Evolutionary conservation across 2,113 vertebrate genomes (phyloP), one percentile per base, ranked within the genome.

Genomic region (Australoheros scitulus): DNA sequence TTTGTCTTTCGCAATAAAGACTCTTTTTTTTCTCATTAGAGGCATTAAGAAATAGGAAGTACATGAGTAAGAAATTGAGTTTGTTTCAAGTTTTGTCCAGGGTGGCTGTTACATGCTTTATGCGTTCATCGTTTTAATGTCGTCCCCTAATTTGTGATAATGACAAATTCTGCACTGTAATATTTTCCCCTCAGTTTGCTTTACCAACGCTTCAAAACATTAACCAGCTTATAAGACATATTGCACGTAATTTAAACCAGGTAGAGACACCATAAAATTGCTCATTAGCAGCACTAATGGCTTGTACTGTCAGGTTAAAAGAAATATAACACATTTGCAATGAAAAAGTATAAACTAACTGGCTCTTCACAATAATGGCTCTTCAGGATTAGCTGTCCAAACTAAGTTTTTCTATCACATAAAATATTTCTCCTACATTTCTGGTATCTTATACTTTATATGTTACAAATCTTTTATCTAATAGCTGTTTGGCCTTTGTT

Each of bases 1-100:
- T 10, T 20, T 2, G 11, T 13, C 22, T 79, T 88, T 87, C 92
- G 91, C 77, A 89, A 74, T 91, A 93, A 83, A 76, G 11, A 50
- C n/a, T 10, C 2, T 1, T 2, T 5, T 5, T 11, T 3, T 17
- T 17, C 22, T 18, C 3, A 3, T 13, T 20, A 9, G 29, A 61
- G 9, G 17, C 15, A 15, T 17, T 17, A 52, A 52, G 15, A 18
- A 52, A 52, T 3, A 18, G 15, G 15, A 52, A 7, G 5, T 18
- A 52, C 2, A 18, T 6, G 5, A 52, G 47, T 17, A 63, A 63
- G 36, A 63, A 34, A 11, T 36, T 1, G 1, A 63, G 32, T 63
- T 36, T 11, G 32, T 18, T 36, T 34, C 6, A 18, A 36, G 17
- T 36, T 14, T 18, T 36, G 61, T 29, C 26, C 11, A 29, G 6